phyloP scores from a whole-genome alignment of 2,888 invertebrate genomes.

The Hyposoter dolosus region DNA sequence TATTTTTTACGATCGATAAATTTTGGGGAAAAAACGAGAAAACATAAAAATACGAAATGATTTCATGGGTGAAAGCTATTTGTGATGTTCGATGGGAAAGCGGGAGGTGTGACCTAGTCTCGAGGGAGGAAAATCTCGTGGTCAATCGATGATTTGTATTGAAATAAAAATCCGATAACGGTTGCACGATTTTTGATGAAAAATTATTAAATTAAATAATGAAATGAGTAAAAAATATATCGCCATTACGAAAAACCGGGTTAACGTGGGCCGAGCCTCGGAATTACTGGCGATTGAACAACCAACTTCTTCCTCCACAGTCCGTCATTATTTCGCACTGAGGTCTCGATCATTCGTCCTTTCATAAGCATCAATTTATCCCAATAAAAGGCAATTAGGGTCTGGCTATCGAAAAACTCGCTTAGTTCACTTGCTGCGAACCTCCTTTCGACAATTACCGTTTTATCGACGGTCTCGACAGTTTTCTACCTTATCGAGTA shows the following conservation, averaged over 20 bases:
- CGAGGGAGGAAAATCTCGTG: conserved; percentile 10
- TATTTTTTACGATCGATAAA: neutral
- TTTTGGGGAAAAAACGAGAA: neutral
- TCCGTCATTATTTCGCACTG: conserved; percentile 2
- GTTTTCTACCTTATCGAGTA: conserved; percentile 20
- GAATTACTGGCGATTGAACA: conserved; percentile 28
- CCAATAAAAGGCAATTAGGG: conserved; percentile 78
- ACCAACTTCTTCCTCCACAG: conserved; percentile 17
- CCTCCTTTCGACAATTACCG: conserved; percentile 14
- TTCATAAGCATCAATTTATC: conserved; percentile 77
- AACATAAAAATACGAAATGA: conserved; percentile 9
- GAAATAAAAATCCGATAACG: neutral
- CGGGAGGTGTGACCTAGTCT: conserved; percentile 18
- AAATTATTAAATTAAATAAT: neutral
- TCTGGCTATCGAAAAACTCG: conserved; percentile 54
- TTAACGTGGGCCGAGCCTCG: neutral
- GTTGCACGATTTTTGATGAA: neutral
- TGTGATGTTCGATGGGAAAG: conserved; percentile 18
- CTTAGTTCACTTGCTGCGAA: conserved; percentile 16
- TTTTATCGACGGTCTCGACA: conserved; percentile 46
- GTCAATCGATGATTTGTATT: neutral
- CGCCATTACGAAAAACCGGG: neutral
- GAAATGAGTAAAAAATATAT: neutral
- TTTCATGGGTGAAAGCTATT: conserved; percentile 38
- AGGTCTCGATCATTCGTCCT: conserved; percentile 69